Evolutionary conservation across 1,140 invertebrate genomes (phyloP), one percentile per base, ranked within the genome.

Genomic region (Zaprionus lachaisei): DNA sequence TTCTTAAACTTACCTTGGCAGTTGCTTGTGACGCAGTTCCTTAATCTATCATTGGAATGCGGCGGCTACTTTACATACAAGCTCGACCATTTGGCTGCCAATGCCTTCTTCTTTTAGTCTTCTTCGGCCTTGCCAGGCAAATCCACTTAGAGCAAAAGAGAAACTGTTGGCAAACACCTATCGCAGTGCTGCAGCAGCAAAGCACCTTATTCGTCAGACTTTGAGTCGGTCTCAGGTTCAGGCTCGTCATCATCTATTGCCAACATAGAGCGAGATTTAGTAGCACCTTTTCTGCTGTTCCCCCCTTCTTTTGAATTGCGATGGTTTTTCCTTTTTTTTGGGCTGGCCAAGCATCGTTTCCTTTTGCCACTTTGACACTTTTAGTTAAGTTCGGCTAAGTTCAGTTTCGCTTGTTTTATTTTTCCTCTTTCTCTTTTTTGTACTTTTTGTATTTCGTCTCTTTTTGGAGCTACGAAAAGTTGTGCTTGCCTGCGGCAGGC

Each of bases 351-450:
- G 63, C 47, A 37, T 34, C 79, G 61, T 75, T 80, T 80, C 68
- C 73, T 68, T 89, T 79, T 78, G 72, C 78, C 84, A 76, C 81
- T 83, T 87, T 81, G 84, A 89, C 84, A 89, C 84, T 89, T 87
- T 87, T 84, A 87, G 84, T 84, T 77, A n/a, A n/a, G n/a, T n/a
- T 78, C 56, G 74, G 62, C 71, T 51, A 47, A 47, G 41, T 69
- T 68, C 44, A 73, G 57, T 61, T 68, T 55, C 34, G n/a, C 56
- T 61, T 56, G 56, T 69, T 61, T 62, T 69, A 56, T 66, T 77
- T 72, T 63, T 70, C 34, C 64, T 61, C 58, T 37, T 20, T 55
- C 14, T n/a, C 24, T 37, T 37, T 57, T 55, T 9, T 26, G 5
- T 26, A 26, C 24, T 44, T 20, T 72, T 49, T 49, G 28, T 69